These are phyloP conservation scores for Anoura caudifer DNA, from an alignment of 2,113 vertebrate species.

Conservation along the genomic window DNA sequence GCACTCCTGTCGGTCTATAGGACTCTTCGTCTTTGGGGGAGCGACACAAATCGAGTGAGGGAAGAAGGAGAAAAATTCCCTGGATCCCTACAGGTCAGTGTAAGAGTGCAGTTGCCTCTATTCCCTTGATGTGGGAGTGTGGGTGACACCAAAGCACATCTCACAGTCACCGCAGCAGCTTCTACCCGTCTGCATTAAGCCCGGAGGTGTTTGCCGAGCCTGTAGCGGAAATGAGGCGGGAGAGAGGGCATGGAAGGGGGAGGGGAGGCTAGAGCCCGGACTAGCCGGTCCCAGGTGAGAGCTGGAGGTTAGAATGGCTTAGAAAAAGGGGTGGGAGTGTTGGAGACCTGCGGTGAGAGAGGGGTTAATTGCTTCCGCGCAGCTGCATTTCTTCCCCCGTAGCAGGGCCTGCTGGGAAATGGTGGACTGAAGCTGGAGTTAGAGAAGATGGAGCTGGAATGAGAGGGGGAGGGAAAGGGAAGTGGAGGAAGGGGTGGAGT, in stretches of 20 bases:
- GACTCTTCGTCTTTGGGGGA: constrained; percentile 42
- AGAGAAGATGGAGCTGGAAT: constrained; percentile 64
- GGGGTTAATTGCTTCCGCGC: constrained; percentile 57
- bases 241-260: background rate
- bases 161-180: background rate
- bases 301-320: background rate
- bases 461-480: background rate
- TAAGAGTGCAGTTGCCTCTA: constrained; percentile 24
- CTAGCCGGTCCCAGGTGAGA: background rate
- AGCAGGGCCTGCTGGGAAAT: constrained; percentile 72
- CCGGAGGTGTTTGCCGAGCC: background rate
- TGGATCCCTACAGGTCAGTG: constrained; percentile 65
- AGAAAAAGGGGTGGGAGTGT: constrained; percentile 42
- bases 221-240: constrained; percentile 8
- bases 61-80: constrained; percentile 32
- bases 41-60: constrained; percentile 18
- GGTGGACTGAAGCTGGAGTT: constrained; percentile 60
- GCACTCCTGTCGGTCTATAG: constrained; percentile 47
- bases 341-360: background rate
- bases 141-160: constrained; percentile 6
- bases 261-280: background rate
- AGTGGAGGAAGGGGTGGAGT: constrained; percentile 58
- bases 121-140: constrained; percentile 4
- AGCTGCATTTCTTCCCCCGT: constrained; percentile 42
- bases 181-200: background rate